Evolutionary conservation across 2,113 vertebrate species (phyloP).

Genomic region (Galbula dea): DNA sequence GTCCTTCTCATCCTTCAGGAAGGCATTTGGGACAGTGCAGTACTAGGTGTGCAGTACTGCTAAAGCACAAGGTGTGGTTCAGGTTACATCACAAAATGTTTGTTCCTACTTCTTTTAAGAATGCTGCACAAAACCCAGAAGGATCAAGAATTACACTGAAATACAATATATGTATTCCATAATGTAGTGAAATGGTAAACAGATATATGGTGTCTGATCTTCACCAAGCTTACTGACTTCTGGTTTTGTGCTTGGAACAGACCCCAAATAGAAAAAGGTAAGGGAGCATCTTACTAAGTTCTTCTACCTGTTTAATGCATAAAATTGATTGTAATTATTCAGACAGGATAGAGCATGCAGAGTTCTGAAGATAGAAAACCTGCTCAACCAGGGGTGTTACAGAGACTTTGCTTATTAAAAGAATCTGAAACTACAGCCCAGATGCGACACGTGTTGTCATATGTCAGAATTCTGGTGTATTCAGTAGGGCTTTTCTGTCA

Average conservation of each 20-base stretch:
- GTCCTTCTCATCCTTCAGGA: not conserved
- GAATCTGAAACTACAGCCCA: not conserved
- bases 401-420: not conserved
- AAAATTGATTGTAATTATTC: not conserved
- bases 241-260: not conserved
- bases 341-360: not conserved
- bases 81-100: constrained; percentile 10
- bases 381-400: not conserved
- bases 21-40: not conserved
- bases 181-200: not conserved
- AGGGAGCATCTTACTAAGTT: not conserved
- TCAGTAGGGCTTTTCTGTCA: not conserved
- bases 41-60: not conserved
- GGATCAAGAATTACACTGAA: not conserved
- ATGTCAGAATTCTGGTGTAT: not conserved
- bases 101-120: not conserved
- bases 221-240: not conserved
- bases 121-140: not conserved
- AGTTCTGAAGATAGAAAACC: not conserved
- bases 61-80: not conserved
- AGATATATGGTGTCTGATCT: not conserved
- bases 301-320: not conserved
- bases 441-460: not conserved
- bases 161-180: not conserved
- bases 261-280: not conserved